Evolutionary conservation across 2,113 vertebrate genomes (phyloP), one percentile per base, ranked within the genome.

Genomic region (Phalacrocorax pelagicus): DNA sequence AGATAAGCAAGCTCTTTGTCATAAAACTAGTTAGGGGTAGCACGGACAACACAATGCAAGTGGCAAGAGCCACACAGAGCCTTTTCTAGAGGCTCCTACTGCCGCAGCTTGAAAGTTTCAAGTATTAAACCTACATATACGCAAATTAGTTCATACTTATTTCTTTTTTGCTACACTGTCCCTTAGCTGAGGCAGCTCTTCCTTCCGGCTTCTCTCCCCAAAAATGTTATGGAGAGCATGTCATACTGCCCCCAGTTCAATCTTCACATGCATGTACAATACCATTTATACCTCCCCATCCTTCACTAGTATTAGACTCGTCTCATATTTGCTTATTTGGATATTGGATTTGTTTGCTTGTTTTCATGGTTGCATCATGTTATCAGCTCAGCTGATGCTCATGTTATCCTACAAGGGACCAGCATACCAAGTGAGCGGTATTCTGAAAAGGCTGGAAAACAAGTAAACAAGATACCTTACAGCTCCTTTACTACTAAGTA

Each of bases 1-100:
- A 71, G 61, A 65, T 49, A 72, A 88, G 69, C 72, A 73, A 77
- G 59, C n/a, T 81, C 58, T 91, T 75, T 81, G 69, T 49, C 40
- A 32, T 17, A 21, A 46, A 55, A 61, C 9, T 13, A 66, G 42
- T 17, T 27, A 63, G 23, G 49, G 62, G 34, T 47, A 52, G 44
- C 17, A 58, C 2, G 6, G 71, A 38, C 52, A 82, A 26, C 40
- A 47, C 26, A 47, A 61, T 44, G 46, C 36, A 89, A 73, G 72
- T 34, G 62, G 34, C 9, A 51, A 93, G 49, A 84, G 84, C 58
- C 52, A 46, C 1, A 0, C 27, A 42, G 44, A 61, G n/a, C 36
- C 40, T 75, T 19, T 59, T 63, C 52, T 16, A 69, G 29, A 66
- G 23, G 29, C 22, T 89, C 52, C 23, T 58, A 23, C 15, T 62